Evolutionary conservation across 2,797 vertebrate genomes (phyloP), one percentile per base, ranked within the genome.

Genomic region (Remorina albescens): DNA sequence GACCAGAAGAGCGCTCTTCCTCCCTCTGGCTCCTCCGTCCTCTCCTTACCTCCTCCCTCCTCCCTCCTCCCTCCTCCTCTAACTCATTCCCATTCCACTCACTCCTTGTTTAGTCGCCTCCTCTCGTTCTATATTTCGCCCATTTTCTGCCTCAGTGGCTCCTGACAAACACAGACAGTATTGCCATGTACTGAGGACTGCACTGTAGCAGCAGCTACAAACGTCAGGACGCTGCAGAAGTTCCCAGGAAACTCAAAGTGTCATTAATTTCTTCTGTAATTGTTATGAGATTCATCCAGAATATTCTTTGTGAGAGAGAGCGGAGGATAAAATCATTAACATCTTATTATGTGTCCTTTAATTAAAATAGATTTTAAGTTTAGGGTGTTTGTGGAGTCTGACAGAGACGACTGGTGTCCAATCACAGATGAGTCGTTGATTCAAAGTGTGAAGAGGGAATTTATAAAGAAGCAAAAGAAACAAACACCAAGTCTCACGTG

Each of bases 121-220:
- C 58, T 75, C 64, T 78, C 70, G 60, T 37, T 54, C 79, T 67
- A 58, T 58, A 73, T 68, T 76, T 71, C 51, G 0, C 68, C 77
- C 68, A 78, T 87, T 81, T 83, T 76, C 80, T 68, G 77, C 80
- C 80, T 71, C 76, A 58, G 49, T 42, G 58, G 76, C 68, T 78
- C 61, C 74, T 76, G 67, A 71, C 74, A 78, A 63, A 78, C 67
- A 71, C 56, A 51, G 78, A 78, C 62, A 42, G 71, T 2, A 65
- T 30, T 42, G 64, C 37, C 50, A 61, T 62, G 68, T 62, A 61
- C 54, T 42, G 71, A 74, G 57, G 32, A n/a, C 32, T 55, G 58
- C 65, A 19, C 13, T 50, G 69, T 79, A 67, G 8, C 55, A 56
- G 19, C 39, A 23, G 69, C 19, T 41, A 32, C 56, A 32, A 54